Evolutionary conservation across 2,797 vertebrate species (phyloP).

Genomic region (Meriones psammophilus): DNA sequence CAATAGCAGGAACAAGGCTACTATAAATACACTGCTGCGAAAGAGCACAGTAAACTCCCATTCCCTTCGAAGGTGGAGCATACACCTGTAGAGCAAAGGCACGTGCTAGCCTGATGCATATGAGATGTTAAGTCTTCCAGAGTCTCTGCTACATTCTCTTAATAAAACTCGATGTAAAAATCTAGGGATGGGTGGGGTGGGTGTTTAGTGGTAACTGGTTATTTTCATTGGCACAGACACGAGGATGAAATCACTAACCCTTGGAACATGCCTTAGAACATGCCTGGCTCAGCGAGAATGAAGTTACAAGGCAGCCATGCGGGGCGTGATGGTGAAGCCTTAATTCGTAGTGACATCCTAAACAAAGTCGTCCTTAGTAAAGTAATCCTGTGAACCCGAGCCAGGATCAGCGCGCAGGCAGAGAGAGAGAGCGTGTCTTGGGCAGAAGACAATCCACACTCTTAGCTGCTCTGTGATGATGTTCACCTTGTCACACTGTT

Average conservation of each 20-base stretch:
- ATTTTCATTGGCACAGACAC: constrained; percentile 80
- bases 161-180: constrained; percentile 79
- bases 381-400: constrained; percentile 65
- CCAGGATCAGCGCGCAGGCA: constrained; percentile 18
- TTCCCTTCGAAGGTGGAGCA: constrained; percentile 62
- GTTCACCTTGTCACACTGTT: background rate
- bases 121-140: constrained; percentile 64
- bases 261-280: constrained; percentile 81
- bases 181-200: constrained; percentile 73
- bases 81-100: constrained; percentile 39
- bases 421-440: constrained; percentile 38
- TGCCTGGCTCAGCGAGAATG: constrained; percentile 74
- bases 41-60: background rate
- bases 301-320: constrained; percentile 70
- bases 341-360: constrained; percentile 76
- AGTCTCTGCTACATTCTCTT: constrained; percentile 74
- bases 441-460: constrained; percentile 18
- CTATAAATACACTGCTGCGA: constrained; percentile 6
- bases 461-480: background rate
- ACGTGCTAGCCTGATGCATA: background rate
- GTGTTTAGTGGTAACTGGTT: constrained; percentile 79
- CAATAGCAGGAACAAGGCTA: constrained; percentile 26
- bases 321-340: constrained; percentile 65
- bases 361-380: constrained; percentile 75
- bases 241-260: constrained; percentile 79